A percentile compares a stretch with the other conserved stretches of the same genome.
phyloP scores from a whole-genome alignment of 2,888 invertebrate genomes.

The Unio delphinus region DNA sequence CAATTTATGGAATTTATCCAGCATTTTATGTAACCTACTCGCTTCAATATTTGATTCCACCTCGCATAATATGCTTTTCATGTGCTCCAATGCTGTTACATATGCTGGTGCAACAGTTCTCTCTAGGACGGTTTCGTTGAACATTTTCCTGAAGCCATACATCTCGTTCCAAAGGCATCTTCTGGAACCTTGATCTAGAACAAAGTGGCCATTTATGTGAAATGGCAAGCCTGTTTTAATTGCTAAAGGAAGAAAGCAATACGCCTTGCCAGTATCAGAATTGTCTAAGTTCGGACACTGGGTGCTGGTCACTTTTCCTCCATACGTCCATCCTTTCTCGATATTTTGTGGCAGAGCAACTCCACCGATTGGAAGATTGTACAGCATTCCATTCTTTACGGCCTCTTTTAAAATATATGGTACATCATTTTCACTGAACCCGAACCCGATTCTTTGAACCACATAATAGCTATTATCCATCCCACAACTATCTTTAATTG shows the following conservation, averaged over 20 bases:
- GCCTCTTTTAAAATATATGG: constrained; percentile 32
- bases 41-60: not conserved
- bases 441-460: constrained; percentile 50
- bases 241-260: constrained; percentile 60
- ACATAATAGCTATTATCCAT: constrained; percentile 41
- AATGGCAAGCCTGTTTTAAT: constrained; percentile 48
- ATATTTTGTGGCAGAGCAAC: constrained; percentile 32
- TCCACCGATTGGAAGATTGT: constrained; percentile 48
- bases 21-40: not conserved
- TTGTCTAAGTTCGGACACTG: too few species aligned
- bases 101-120: constrained; percentile 54
- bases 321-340: too few species aligned
- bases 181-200: constrained; percentile 54
- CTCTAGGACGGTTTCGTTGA: constrained; percentile 50
- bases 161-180: constrained; percentile 38
- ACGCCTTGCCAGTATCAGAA: constrained; percentile 19
- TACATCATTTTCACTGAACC: constrained; percentile 8
- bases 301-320: not conserved
- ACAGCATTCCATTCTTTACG: constrained; percentile 34
- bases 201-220: constrained; percentile 59
- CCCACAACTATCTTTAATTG: constrained; percentile 9
- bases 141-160: constrained; percentile 42
- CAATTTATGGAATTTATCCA: constrained; percentile 8
- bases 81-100: constrained; percentile 18
- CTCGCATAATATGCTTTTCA: constrained; percentile 6